Base-by-base conservation (phyloP, 2,888 invertebrate genomes). In the Ganaspis brasiliensis region DNA sequence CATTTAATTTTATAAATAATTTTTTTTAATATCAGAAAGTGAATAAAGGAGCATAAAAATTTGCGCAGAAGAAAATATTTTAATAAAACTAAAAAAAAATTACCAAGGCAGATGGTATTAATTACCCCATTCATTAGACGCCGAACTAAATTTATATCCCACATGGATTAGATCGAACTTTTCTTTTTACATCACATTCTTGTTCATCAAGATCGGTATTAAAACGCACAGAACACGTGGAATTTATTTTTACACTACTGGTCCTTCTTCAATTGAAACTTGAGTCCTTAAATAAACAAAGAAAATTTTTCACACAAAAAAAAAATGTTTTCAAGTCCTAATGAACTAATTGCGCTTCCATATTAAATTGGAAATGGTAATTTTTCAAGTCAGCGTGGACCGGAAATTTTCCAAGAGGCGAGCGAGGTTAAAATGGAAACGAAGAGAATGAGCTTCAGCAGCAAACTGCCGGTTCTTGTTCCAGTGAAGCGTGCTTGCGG, bases 51-150 rank as follows among this genome's bases (percentile, higher is more conserved):
- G n/a, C n/a, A n/a, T n/a, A n/a, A n/a, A n/a, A n/a, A n/a, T n/a
- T n/a, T n/a, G n/a, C n/a, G n/a, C n/a, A 1, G n/a, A 40, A 40
- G 12, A 40, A 40, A 40, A 40, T 8, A 6, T 40, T 16, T 19
- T 52, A 19, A 19, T 19, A 8, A 19, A 52, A 19, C n/a, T n/a
- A n/a, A n/a, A 16, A 37, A 9, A 3, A 12, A 21, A n/a, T 67
- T 67, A 67, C 8, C 24, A 24, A 45, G 2, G 3, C 19, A 67
- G 2, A 40, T 45, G 14, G 19, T 45, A 9, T n/a, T 24, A 67
- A 67, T 67, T 67, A 63, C 67, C 67, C 40, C 67, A 67, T 45
- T 67, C 67, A 67, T 67, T 67, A 45, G 40, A n/a, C 24, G 24
- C 21, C 14, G 45, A 37, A 67, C 21, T 21, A 67, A 40, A 45